Conservation (phyloP, 1,140 invertebrate species). For the Pachyrhynchus sulphureomaculatus region DNA sequence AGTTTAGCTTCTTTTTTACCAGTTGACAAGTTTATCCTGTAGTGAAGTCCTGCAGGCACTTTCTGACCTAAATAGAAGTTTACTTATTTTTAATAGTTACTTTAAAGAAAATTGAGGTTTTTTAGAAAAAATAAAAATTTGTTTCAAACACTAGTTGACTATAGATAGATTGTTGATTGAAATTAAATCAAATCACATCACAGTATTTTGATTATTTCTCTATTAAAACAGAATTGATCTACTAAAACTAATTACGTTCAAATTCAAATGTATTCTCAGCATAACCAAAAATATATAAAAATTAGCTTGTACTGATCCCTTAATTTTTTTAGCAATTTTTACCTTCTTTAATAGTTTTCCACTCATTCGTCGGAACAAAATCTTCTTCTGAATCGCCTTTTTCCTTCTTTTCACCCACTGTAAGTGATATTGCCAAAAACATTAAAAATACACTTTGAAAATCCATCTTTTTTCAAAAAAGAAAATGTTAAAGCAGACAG, state of each 20-base stretch:
- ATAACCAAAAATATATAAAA: too few relatives aligned
- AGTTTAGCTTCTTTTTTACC: constrained; percentile 74
- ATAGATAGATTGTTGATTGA: too few relatives aligned
- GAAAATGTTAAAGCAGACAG: background rate
- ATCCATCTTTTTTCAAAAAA: background rate
- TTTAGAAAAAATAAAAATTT: background rate
- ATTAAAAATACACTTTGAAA: background rate
- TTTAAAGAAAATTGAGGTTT: constrained; percentile 1
- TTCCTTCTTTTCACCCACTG: background rate
- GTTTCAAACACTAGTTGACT: too few relatives aligned
- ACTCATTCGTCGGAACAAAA: constrained; percentile 62
- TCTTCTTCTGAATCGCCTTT: constrained; percentile 31
- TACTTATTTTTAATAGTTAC: constrained; percentile 12
- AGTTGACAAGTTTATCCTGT: constrained; percentile 72
- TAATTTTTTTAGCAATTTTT: too few relatives aligned
- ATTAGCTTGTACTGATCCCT: too few relatives aligned
- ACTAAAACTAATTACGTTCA: too few relatives aligned
- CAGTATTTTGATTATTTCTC: too few relatives aligned
- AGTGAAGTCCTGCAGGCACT: constrained; percentile 72
- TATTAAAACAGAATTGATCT: too few relatives aligned
- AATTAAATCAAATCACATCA: too few relatives aligned
- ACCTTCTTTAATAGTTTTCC: constrained; percentile 63
- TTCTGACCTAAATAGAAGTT: constrained; percentile 68
- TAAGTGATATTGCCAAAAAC: background rate
- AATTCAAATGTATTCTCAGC: too few relatives aligned